Percentiles rank a stretch among this genome's conserved stretches.
phyloP scores from a whole-genome alignment of 2,888 invertebrate genomes.

The Leptinotarsa juncta region DNA sequence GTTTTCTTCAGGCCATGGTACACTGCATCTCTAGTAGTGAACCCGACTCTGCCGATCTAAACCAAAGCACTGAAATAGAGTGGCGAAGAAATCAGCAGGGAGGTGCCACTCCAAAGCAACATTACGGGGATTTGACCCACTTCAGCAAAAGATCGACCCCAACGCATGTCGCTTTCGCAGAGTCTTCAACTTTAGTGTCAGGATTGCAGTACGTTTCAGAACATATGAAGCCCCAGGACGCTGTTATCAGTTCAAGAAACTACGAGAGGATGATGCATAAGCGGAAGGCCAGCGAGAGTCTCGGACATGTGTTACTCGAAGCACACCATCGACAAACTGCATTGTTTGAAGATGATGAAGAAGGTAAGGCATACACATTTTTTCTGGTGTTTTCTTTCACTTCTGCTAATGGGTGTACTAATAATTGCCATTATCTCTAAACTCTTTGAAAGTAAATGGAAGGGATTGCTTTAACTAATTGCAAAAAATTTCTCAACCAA shows the following conservation, averaged over 20 bases:
- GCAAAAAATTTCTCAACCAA: no score
- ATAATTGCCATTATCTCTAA: not conserved
- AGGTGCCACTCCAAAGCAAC: slow-evolving; percentile 49
- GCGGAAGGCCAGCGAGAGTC: slow-evolving; percentile 57
- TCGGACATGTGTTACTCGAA: slow-evolving; percentile 63
- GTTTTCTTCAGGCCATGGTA: slow-evolving; percentile 77
- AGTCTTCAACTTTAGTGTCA: slow-evolving; percentile 61
- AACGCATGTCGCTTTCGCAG: slow-evolving; percentile 61
- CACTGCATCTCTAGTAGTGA: slow-evolving; percentile 91
- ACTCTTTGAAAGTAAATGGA: not conserved
- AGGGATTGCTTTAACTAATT: no score
- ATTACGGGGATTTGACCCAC: slow-evolving; percentile 58
- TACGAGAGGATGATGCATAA: slow-evolving; percentile 61
- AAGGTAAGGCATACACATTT: slow-evolving; percentile 3
- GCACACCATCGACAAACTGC: slow-evolving; percentile 61
- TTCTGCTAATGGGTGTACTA: not conserved
- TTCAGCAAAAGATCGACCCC: slow-evolving; percentile 58
- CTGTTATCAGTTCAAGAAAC: slow-evolving; percentile 61
- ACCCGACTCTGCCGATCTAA: slow-evolving; percentile 74
- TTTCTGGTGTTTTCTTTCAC: no score
- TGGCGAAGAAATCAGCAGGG: slow-evolving; percentile 53
- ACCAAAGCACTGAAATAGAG: slow-evolving; percentile 58
- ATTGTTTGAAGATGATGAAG: slow-evolving; percentile 55
- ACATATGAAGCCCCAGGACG: slow-evolving; percentile 58
- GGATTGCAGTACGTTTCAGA: slow-evolving; percentile 61